phyloP scores from a whole-genome alignment of 2,888 invertebrate species.

The Scotopteryx bipunctaria region DNA sequence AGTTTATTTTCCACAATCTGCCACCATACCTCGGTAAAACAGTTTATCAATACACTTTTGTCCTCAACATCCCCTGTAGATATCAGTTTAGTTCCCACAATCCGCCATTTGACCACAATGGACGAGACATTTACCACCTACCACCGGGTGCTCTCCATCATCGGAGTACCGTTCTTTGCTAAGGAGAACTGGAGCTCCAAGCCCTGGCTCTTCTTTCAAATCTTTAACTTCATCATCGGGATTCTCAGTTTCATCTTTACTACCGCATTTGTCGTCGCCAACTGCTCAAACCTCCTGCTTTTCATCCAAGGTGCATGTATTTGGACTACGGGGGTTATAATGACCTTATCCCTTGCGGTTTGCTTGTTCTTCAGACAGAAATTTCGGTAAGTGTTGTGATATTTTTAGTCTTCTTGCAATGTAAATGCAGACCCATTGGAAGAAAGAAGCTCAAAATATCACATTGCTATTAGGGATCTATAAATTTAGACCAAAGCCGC shows the following conservation, averaged over 20 bases:
- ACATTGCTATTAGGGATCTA: too few relatives aligned
- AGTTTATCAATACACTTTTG: too few relatives aligned
- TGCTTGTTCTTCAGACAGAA: constrained; percentile 60
- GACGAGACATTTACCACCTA: constrained; percentile 59
- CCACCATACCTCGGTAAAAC: too few relatives aligned
- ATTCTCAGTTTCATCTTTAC: constrained; percentile 63
- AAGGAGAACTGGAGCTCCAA: constrained; percentile 57
- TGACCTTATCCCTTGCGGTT: constrained; percentile 64
- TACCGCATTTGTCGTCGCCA: constrained; percentile 56
- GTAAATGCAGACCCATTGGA: too few relatives aligned
- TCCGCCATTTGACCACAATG: constrained; percentile 44
- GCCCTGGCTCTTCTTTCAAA: constrained; percentile 58
- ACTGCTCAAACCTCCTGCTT: constrained; percentile 49
- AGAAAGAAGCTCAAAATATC: too few relatives aligned
- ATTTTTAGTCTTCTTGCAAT: not conserved
- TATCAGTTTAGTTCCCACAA: too few relatives aligned
- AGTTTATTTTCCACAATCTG: too few relatives aligned
- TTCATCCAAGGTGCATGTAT: constrained; percentile 73
- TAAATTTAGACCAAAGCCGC: too few relatives aligned
- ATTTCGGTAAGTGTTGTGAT: constrained; percentile 42
- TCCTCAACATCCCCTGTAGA: too few relatives aligned
- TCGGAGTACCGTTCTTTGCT: constrained; percentile 64
- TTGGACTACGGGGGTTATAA: constrained; percentile 71
- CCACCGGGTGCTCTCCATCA: constrained; percentile 59
- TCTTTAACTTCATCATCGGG: constrained; percentile 59